phyloP scores from a whole-genome alignment of 2,888 invertebrate genomes.

The Epistrophe grossulariae region DNA sequence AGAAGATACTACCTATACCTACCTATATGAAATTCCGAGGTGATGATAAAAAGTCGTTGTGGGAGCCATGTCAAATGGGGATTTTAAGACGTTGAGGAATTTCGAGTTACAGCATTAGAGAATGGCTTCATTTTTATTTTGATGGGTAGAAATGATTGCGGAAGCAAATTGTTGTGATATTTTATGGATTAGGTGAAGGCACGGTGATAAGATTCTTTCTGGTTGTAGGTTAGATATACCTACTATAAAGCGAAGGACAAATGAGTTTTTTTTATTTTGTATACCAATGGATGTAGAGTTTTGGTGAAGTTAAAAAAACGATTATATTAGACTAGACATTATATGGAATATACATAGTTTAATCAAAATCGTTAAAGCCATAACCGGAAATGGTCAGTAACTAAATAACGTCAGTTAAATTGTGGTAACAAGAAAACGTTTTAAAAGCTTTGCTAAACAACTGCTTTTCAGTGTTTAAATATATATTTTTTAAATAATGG shows the following conservation, averaged over 20 bases:
- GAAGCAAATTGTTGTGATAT: slow-evolving; percentile 22
- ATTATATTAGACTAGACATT: too few relatives aligned
- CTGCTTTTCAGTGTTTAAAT: too few relatives aligned
- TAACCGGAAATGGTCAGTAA: too few relatives aligned
- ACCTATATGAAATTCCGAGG: slow-evolving; percentile 36
- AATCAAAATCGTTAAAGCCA: too few relatives aligned
- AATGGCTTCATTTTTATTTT: slow-evolving; percentile 14
- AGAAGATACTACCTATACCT: background rate
- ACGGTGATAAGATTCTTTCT: background rate
- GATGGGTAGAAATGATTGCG: slow-evolving; percentile 1
- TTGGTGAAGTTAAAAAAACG: too few relatives aligned
- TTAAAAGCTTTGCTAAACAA: too few relatives aligned
- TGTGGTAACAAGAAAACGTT: too few relatives aligned
- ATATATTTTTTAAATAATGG: too few relatives aligned
- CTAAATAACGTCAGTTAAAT: too few relatives aligned
- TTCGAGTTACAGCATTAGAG: slow-evolving; percentile 33
- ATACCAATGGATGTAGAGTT: too few relatives aligned
- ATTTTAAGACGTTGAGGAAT: slow-evolving; percentile 33
- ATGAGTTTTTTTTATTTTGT: too few relatives aligned
- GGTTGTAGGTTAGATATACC: background rate
- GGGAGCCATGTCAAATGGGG: slow-evolving; percentile 25
- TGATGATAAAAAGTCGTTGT: slow-evolving; percentile 18
- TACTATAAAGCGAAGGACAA: background rate
- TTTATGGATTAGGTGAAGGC: background rate
- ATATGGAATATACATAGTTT: too few relatives aligned